Percentiles rank a stretch among this genome's conserved stretches.
phyloP scores from a whole-genome alignment of 2,113 vertebrate genomes.

The Varanus komodoensis region DNA sequence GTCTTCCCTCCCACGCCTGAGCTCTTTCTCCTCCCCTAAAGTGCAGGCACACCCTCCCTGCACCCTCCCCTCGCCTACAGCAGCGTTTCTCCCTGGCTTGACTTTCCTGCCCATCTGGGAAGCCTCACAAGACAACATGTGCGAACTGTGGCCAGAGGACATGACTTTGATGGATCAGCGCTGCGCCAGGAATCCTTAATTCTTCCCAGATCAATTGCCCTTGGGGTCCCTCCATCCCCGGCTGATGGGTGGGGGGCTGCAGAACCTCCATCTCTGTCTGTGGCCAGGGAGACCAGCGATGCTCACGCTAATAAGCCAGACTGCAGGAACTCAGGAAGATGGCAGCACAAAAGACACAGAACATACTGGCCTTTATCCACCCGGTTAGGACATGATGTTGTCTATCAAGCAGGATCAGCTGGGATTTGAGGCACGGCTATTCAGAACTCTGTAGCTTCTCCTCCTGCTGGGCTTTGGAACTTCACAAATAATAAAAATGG shows the following conservation, averaged over 20 bases:
- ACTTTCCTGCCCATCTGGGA: constrained; percentile 52
- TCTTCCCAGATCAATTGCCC: background rate
- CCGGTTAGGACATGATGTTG: background rate
- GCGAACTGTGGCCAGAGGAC: constrained; percentile 11
- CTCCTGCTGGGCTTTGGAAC: background rate
- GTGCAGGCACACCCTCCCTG: background rate
- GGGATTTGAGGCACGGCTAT: background rate
- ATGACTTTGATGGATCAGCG: background rate
- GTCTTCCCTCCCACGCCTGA: background rate
- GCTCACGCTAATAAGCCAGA: background rate
- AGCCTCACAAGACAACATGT: constrained; percentile 15
- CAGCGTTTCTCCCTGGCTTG: constrained; percentile 46
- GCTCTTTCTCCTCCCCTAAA: too few relatives aligned
- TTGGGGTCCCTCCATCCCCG: background rate
- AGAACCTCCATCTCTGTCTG: background rate
- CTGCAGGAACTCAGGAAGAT: background rate
- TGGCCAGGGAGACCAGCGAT: background rate
- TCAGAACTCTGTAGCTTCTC: background rate
- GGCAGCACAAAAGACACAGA: background rate
- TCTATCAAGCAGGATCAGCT: background rate
- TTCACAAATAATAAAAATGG: background rate
- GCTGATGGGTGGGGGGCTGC: too few relatives aligned
- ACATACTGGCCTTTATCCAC: too few relatives aligned
- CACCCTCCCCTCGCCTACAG: background rate
- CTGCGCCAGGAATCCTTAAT: background rate